Conservation (phyloP, 2,888 invertebrate genomes). For the Hyppa rectilinea region DNA sequence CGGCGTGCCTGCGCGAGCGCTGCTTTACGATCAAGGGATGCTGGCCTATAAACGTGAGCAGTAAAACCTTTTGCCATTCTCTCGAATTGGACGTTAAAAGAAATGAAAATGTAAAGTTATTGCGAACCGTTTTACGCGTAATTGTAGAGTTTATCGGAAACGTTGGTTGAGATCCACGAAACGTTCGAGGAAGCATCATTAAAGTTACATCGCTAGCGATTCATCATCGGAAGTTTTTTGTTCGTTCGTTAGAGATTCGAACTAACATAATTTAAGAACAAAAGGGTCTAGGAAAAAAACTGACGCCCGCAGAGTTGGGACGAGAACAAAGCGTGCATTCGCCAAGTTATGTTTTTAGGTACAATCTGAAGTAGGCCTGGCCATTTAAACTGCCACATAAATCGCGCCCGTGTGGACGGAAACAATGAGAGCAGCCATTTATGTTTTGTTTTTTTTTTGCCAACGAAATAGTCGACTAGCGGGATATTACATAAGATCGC, state of each 20-base stretch:
- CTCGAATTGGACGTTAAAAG: conserved; percentile 66
- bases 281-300: conserved; percentile 83
- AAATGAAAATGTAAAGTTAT: conserved; percentile 63
- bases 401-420: conserved; percentile 81
- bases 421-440: conserved; percentile 84
- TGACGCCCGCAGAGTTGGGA: conserved; percentile 81
- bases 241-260: conserved; percentile 76
- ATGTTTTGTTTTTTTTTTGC: conserved; percentile 76
- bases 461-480: conserved; percentile 76
- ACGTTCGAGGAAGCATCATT: conserved; percentile 63
- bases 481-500: conserved; percentile 78
- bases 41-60: conserved; percentile 78
- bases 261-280: conserved; percentile 88
- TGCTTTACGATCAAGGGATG: conserved; percentile 79
- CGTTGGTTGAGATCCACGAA: conserved; percentile 49
- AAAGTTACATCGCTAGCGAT: conserved; percentile 75
- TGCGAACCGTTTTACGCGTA: conserved; percentile 61
- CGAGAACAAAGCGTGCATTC: conserved; percentile 83
- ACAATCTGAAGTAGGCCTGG: conserved; percentile 79
- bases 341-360: conserved; percentile 82
- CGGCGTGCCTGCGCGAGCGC: conserved; percentile 71
- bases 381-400: conserved; percentile 87
- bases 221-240: conserved; percentile 82
- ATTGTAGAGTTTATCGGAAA: conserved; percentile 49
- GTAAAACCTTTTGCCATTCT: conserved; percentile 76